These are phyloP conservation scores for Diorhabda sublineata DNA, from an alignment of 1,140 invertebrate species.

Conservation along the genomic window DNA sequence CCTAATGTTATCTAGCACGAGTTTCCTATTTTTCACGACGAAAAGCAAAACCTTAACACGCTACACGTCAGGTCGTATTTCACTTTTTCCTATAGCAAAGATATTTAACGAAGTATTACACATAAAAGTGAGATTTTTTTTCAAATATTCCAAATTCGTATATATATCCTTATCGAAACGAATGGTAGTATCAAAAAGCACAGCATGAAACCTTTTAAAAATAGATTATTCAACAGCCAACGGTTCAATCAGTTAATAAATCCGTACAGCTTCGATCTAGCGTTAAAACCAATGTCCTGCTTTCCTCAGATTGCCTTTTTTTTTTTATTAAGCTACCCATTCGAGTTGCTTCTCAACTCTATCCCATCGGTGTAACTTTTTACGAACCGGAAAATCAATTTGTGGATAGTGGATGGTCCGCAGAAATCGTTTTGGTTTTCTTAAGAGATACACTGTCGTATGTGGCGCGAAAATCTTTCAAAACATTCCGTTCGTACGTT, in stretches of 20 bases:
- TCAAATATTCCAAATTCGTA: no score
- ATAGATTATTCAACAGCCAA: not conserved
- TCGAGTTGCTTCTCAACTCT: not conserved
- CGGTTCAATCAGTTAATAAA: not conserved
- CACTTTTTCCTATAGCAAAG: no score
- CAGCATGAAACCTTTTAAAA: not conserved
- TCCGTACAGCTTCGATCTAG: slow-evolving; percentile 1
- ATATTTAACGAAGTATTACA: no score
- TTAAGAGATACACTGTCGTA: not conserved
- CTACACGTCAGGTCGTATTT: no score
- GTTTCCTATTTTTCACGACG: no score
- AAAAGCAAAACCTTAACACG: no score
- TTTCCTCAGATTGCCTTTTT: slow-evolving; percentile 2
- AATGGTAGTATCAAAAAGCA: no score
- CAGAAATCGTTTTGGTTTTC: not conserved
- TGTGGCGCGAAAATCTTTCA: no score
- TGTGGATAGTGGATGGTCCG: not conserved
- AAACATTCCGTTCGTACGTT: no score
- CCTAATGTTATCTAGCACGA: no score
- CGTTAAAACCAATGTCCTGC: slow-evolving; percentile 1
- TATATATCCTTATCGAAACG: no score
- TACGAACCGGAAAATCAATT: slow-evolving; percentile 16
- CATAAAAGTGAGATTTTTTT: no score
- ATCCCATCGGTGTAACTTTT: slow-evolving; percentile 11
- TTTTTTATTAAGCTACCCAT: not conserved